phyloP scores from a whole-genome alignment of 2,113 vertebrate species.

The Plecotus auritus region DNA sequence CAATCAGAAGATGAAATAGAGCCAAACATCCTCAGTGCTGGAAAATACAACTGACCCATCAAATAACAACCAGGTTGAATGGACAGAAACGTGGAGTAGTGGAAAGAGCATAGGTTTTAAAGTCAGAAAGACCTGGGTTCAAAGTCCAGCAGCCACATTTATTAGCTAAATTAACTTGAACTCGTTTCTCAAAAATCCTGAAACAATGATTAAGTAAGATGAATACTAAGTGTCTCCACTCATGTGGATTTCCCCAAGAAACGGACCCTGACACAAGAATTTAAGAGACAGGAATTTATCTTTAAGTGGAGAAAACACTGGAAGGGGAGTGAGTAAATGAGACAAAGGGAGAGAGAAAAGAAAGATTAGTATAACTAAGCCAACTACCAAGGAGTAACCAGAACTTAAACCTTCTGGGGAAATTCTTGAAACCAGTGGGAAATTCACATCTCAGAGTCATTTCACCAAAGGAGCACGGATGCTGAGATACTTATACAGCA shows the following conservation, averaged over 20 bases:
- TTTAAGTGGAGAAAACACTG: neutral
- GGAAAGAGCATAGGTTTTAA: neutral
- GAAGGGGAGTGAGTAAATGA: neutral
- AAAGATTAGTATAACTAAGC: neutral
- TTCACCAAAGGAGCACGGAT: neutral
- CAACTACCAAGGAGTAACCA: neutral
- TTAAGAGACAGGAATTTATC: neutral
- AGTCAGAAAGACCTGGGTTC: neutral
- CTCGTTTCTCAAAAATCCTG: neutral
- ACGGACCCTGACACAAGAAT: neutral
- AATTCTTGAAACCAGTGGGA: neutral
- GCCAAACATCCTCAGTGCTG: neutral
- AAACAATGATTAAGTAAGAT: neutral
- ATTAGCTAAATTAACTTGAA: neutral
- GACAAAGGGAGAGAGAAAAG: neutral
- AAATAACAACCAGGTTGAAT: neutral
- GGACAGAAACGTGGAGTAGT: neutral
- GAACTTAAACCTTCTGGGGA: neutral
- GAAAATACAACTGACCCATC: neutral
- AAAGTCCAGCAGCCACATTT: neutral
- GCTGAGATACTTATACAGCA: neutral
- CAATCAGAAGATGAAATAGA: constrained; percentile 29
- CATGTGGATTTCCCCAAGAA: neutral
- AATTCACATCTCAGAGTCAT: neutral
- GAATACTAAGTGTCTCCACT: neutral